phyloP scores from a whole-genome alignment of 2,888 invertebrate genomes.

The Idaea dimidiata region DNA sequence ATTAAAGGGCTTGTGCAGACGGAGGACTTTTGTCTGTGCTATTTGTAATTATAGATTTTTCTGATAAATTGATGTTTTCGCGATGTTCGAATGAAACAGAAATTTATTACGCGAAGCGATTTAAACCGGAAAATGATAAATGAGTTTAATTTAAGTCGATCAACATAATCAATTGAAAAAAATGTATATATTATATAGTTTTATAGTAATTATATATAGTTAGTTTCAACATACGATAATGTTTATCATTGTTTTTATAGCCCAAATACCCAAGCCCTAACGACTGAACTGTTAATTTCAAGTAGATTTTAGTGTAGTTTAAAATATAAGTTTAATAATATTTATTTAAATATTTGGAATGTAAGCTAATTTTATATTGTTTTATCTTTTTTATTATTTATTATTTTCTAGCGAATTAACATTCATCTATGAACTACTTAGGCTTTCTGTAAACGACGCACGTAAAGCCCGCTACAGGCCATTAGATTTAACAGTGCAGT shows the following conservation, averaged over 20 bases:
- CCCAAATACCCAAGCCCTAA: neutral
- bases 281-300: neutral
- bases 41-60: neutral
- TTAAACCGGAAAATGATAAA: no score
- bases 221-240: no score
- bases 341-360: neutral
- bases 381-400: neutral
- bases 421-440: neutral
- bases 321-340: neutral
- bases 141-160: no score
- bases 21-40: neutral
- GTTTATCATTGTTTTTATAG: no score
- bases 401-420: neutral
- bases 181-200: no score
- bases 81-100: no score
- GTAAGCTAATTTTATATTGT: neutral
- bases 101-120: no score
- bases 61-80: no score
- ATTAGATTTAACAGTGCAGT: no score
- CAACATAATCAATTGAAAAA: no score
- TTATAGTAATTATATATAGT: no score
- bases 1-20: neutral
- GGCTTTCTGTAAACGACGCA: neutral
- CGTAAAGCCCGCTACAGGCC: no score
- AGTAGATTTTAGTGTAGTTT: neutral